Conservation (phyloP, 2,797 vertebrate species). For the Oreochromis grahami region DNA sequence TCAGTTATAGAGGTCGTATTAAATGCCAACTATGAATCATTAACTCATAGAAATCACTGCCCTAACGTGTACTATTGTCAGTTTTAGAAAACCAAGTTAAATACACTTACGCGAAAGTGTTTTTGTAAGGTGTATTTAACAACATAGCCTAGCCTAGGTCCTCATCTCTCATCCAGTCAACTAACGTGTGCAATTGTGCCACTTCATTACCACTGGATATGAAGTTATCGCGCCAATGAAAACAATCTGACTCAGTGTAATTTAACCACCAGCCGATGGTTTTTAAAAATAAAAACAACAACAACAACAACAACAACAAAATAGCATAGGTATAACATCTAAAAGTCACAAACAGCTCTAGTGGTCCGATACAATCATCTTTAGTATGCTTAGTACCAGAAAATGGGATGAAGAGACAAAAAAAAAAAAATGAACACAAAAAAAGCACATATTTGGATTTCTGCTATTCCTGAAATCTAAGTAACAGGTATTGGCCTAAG, state of each 20-base stretch:
- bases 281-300: neutral
- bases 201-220: constrained; percentile 63
- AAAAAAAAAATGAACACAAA: constrained; percentile 39
- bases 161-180: constrained; percentile 67
- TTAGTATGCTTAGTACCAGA: constrained; percentile 74
- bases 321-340: constrained; percentile 68
- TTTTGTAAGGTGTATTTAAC: constrained; percentile 27
- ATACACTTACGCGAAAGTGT: neutral
- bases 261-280: constrained; percentile 60
- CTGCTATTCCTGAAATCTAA: constrained; percentile 76
- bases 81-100: constrained; percentile 27
- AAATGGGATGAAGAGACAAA: constrained; percentile 60
- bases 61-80: constrained; percentile 35
- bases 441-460: constrained; percentile 75
- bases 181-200: constrained; percentile 73
- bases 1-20: constrained; percentile 20
- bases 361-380: constrained; percentile 77
- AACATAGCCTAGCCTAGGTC: constrained; percentile 55
- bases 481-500: constrained; percentile 63
- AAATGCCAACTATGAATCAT: constrained; percentile 23
- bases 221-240: constrained; percentile 63
- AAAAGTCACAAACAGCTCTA: constrained; percentile 74
- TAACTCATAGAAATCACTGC: constrained; percentile 21
- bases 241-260: constrained; percentile 66
- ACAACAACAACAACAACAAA: constrained; percentile 28